These are phyloP conservation scores for Drosophila tristis DNA, from an alignment of 1,140 invertebrate genomes.

Conservation along the genomic window DNA sequence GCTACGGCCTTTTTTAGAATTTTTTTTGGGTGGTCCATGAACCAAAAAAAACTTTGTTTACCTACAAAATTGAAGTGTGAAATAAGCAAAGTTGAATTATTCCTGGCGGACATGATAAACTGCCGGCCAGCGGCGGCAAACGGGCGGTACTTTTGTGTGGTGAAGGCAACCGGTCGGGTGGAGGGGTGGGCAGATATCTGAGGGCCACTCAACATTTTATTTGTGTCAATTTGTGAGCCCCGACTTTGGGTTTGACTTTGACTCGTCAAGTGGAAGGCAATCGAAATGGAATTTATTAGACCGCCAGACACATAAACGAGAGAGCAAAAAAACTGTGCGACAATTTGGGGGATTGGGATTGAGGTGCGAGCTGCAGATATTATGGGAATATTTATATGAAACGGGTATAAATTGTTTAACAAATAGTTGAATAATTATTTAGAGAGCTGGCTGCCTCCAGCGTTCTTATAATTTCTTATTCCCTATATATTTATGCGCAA, in stretches of 20 bases:
- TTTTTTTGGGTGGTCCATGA: slow-evolving; percentile 5
- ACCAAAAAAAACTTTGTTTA: slow-evolving; percentile 72
- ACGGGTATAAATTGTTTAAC: no score
- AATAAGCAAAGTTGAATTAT: slow-evolving; percentile 83
- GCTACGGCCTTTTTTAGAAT: slow-evolving; percentile 32
- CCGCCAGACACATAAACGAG: not conserved
- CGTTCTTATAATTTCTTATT: no score
- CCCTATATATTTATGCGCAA: no score
- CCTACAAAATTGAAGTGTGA: slow-evolving; percentile 82
- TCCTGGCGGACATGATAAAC: slow-evolving; percentile 84
- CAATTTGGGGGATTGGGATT: no score
- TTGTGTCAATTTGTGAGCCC: slow-evolving; percentile 79
- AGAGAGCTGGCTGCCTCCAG: no score
- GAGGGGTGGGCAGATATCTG: slow-evolving; percentile 1
- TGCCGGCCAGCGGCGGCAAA: slow-evolving; percentile 44
- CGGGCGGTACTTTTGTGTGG: not conserved
- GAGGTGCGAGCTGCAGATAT: no score
- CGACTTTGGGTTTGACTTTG: slow-evolving; percentile 61
- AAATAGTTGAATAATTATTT: no score
- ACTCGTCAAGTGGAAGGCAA: slow-evolving; percentile 44
- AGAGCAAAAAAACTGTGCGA: no score
- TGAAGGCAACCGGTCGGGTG: not conserved
- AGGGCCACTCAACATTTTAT: slow-evolving; percentile 65
- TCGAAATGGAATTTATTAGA: slow-evolving; percentile 39
- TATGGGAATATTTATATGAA: no score